Conservation (phyloP, 2,113 vertebrate species). For the Clarias macrocephalus region DNA sequence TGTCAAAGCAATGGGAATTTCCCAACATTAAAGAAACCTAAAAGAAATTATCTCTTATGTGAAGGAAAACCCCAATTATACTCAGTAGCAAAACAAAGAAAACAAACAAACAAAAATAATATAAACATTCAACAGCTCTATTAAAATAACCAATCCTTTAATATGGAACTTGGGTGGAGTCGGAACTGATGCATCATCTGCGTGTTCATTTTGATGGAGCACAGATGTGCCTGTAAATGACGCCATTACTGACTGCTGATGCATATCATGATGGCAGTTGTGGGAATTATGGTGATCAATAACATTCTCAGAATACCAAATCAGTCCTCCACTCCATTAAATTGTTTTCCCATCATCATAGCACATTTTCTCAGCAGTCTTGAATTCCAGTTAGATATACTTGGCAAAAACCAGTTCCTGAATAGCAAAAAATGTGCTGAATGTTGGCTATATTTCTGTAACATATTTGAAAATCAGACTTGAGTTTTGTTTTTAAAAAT, state of each 20-base stretch:
- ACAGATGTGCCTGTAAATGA: conserved; percentile 41
- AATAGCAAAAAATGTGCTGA: background rate
- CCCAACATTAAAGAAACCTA: background rate
- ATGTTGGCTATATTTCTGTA: background rate
- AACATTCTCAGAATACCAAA: conserved; percentile 22
- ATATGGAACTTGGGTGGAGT: conserved; percentile 39
- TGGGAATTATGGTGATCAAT: conserved; percentile 27
- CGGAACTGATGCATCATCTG: conserved; percentile 23
- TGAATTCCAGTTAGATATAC: background rate
- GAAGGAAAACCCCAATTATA: background rate
- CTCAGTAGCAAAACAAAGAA: background rate
- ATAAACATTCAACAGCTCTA: background rate
- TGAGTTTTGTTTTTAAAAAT: too few species aligned
- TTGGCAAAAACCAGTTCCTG: background rate
- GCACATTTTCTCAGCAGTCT: background rate
- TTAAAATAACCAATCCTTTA: background rate
- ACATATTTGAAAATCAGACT: background rate
- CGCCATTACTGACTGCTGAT: conserved; percentile 32
- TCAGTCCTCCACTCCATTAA: conserved; percentile 27
- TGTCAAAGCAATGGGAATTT: background rate
- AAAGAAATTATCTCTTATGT: background rate
- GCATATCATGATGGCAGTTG: conserved; percentile 33
- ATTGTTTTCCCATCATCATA: conserved; percentile 39
- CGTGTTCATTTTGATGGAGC: conserved; percentile 26
- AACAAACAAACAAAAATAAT: background rate